These are phyloP conservation scores for Dasypus novemcinctus DNA, from an alignment of 2,113 vertebrate genomes.

Conservation along the genomic window DNA sequence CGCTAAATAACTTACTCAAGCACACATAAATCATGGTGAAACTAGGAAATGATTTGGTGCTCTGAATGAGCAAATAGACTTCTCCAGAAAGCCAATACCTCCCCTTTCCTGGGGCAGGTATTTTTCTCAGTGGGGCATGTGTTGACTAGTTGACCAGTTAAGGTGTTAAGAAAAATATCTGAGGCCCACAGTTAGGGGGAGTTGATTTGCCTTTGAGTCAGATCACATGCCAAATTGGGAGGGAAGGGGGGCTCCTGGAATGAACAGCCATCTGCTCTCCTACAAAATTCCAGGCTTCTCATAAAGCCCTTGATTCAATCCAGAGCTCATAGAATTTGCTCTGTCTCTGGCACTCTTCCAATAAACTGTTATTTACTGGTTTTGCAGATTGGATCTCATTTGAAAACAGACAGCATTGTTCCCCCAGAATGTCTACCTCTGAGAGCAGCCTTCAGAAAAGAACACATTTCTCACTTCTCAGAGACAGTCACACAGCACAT, in stretches of 20 bases:
- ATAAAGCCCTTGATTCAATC: constrained; percentile 46
- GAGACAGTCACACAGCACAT: background rate
- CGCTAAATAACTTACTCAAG: background rate
- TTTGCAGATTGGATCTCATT: background rate
- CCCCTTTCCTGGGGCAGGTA: background rate
- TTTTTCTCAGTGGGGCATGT: background rate
- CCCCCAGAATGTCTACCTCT: background rate
- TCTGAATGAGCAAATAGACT: background rate
- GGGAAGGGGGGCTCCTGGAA: background rate
- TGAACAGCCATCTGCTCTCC: background rate
- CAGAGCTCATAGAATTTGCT: background rate
- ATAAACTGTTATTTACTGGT: constrained; percentile 1
- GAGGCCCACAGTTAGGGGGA: background rate
- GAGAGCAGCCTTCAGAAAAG: background rate
- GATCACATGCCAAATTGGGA: background rate
- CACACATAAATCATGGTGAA: background rate
- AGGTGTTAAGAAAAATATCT: background rate
- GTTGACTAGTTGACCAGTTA: too few species aligned
- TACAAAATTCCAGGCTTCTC: constrained; percentile 27
- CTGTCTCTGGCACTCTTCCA: constrained; percentile 15
- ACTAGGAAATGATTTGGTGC: background rate
- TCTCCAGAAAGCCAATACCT: background rate
- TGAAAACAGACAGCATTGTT: background rate
- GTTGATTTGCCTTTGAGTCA: constrained; percentile 15
- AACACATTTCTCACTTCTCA: background rate